Conservation (phyloP, 2,113 vertebrate genomes). For the Cygnus buccinator region DNA sequence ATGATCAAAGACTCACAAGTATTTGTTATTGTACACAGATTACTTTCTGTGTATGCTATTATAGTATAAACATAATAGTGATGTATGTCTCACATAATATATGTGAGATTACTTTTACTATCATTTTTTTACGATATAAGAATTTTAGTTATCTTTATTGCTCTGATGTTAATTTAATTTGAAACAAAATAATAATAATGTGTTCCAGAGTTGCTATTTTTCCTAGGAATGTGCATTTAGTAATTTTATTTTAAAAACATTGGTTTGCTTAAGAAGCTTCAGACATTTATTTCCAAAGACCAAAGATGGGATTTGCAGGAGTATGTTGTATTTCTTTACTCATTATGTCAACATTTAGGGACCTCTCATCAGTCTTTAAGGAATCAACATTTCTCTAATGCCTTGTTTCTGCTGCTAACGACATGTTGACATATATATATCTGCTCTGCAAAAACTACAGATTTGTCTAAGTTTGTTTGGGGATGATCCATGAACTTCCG, state of each 20-base stretch:
- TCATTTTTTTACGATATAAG: background rate
- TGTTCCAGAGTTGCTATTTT: background rate
- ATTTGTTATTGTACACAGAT: background rate
- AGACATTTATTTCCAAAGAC: background rate
- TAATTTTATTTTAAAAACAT: background rate
- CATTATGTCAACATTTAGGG: background rate
- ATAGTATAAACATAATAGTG: no score
- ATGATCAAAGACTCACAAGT: background rate
- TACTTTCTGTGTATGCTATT: background rate
- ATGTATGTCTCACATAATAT: no score
- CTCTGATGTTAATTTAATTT: background rate
- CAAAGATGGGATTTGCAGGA: background rate
- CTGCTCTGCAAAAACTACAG: rapidly evolving
- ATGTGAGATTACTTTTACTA: no score
- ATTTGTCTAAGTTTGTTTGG: background rate
- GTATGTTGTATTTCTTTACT: background rate
- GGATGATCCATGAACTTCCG: background rate
- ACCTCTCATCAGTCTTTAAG: background rate
- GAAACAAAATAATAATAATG: background rate
- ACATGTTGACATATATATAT: background rate
- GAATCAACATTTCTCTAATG: background rate
- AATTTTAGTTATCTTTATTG: background rate
- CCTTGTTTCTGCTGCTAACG: background rate
- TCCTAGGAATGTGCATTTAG: background rate
- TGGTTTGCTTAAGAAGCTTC: background rate